A percentile compares a stretch with the other conserved stretches of the same genome.
Evolutionary conservation across 2,888 invertebrate species (phyloP).

Genomic region (Ecliptopera silaceata): DNA sequence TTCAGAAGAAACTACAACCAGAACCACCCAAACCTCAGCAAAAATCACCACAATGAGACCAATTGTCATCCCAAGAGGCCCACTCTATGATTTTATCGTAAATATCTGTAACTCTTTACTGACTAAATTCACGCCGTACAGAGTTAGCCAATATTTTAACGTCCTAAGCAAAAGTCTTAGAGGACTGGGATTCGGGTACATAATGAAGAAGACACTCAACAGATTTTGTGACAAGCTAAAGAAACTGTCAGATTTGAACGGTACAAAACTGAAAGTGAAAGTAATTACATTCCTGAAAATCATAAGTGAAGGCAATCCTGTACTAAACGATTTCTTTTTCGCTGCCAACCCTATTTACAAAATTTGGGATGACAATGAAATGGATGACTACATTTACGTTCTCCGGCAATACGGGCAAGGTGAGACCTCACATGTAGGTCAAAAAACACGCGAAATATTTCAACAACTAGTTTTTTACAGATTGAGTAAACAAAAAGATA

Average conservation of each 20-base stretch:
- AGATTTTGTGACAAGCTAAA: conserved; percentile 46
- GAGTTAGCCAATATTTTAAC: conserved; percentile 48
- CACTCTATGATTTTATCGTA: conserved; percentile 55
- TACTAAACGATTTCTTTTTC: conserved; percentile 48
- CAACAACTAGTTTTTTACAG: conserved; percentile 47
- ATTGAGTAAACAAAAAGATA: conserved; percentile 42
- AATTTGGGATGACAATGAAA: conserved; percentile 42
- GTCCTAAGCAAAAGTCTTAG: conserved; percentile 48
- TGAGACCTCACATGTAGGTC: conserved; percentile 41
- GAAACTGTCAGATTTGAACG: conserved; percentile 44
- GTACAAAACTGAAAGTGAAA: conserved; percentile 41
- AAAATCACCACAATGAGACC: conserved; percentile 29
- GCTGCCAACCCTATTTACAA: conserved; percentile 55
- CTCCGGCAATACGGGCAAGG: conserved; percentile 52
- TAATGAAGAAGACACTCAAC: conserved; percentile 47
- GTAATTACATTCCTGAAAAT: conserved; percentile 46
- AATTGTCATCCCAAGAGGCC: conserved; percentile 45
- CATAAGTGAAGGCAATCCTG: conserved; percentile 45
- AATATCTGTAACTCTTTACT: conserved; percentile 55
- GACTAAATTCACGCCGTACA: conserved; percentile 41
- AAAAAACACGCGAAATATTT: conserved; percentile 50
- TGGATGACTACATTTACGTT: conserved; percentile 59
- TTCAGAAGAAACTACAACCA: conserved; percentile 16
- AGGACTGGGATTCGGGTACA: conserved; percentile 42
- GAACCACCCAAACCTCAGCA: conserved; percentile 8